Conservation (phyloP, 2,797 vertebrate species). For the Hirundo rustica region DNA sequence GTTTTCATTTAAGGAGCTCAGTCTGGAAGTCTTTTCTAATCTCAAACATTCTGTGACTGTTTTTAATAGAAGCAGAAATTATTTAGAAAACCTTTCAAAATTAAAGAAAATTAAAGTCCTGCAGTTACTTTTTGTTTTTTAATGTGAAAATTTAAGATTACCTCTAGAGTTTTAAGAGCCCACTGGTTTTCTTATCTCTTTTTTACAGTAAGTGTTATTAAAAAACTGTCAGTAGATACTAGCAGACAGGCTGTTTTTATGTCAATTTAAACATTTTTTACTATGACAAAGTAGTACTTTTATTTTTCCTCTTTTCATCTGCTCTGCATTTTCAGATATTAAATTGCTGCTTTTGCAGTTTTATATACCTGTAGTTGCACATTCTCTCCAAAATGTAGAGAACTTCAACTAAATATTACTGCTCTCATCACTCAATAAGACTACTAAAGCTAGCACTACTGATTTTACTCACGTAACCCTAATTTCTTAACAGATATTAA, state of each 20-base stretch:
- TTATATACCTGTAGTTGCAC: neutral
- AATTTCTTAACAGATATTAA: neutral
- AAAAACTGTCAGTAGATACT: slow-evolving; percentile 54
- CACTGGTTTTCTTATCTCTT: slow-evolving; percentile 61
- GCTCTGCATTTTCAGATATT: neutral
- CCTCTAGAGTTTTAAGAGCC: slow-evolving; percentile 59
- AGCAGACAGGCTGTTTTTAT: slow-evolving; percentile 38
- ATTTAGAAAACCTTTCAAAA: neutral
- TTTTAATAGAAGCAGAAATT: neutral
- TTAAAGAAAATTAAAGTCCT: slow-evolving; percentile 30
- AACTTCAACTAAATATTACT: neutral
- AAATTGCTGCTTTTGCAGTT: neutral
- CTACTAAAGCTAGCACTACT: neutral
- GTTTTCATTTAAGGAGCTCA: neutral
- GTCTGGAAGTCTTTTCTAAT: neutral
- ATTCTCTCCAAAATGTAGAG: neutral
- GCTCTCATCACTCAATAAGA: neutral
- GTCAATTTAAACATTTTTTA: slow-evolving; percentile 54
- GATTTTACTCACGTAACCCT: neutral
- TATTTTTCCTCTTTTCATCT: neutral
- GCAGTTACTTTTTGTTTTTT: slow-evolving; percentile 58
- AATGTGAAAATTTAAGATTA: slow-evolving; percentile 53
- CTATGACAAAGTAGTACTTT: neutral
- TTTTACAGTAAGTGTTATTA: slow-evolving; percentile 64
- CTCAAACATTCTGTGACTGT: neutral